Base-by-base conservation (phyloP, 1,140 invertebrate species). In the Trachymyrmex septentrionalis region DNA sequence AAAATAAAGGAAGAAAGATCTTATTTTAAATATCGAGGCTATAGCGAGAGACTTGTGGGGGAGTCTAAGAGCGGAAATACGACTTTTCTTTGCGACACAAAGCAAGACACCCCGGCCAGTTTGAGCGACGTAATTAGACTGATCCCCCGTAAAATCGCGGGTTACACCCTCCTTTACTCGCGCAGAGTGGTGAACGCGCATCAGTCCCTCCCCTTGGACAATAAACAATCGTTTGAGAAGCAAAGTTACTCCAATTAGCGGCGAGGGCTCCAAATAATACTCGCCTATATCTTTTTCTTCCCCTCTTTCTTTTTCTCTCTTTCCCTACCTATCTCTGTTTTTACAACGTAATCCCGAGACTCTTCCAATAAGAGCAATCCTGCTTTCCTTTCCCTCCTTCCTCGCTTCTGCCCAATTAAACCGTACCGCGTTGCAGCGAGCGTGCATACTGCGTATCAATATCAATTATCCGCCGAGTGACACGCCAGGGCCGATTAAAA, bases 201-300 rank as follows among this genome's bases (percentile, higher is more conserved):
- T 89, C 88, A 63, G 71, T 87, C 85, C 85, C 77, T 75, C 59
- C 30, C 63, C 38, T 59, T 34, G 61, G 72, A 84, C 88, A 77
- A 86, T 90, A 90, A 90, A 90, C 88, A 90, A 90, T 89, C 88
- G 88, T 76, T 89, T 73, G 87, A 90, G 85, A 61, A 59, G 69
- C 89, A 24, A 90, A 90, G 88, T 90, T 90, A 87, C 88, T 90
- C 88, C 89, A 90, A 90, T 90, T 90, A 90, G 88, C 75, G 84
- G 72, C 88, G 30, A 66, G 66, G 77, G 71, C 81, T 57, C 87
- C 88, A 78, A 90, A 90, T 90, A 90, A 90, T 87, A 86, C 55
- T 75, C 57, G 85, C 50, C 5, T 75, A 48, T 14, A 59, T 14
- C 50, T 44, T 44, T 44, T 44, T 44, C 38, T 44, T 44, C 21